Base-by-base conservation (phyloP, 2,797 vertebrate species). In the Alca torda region DNA sequence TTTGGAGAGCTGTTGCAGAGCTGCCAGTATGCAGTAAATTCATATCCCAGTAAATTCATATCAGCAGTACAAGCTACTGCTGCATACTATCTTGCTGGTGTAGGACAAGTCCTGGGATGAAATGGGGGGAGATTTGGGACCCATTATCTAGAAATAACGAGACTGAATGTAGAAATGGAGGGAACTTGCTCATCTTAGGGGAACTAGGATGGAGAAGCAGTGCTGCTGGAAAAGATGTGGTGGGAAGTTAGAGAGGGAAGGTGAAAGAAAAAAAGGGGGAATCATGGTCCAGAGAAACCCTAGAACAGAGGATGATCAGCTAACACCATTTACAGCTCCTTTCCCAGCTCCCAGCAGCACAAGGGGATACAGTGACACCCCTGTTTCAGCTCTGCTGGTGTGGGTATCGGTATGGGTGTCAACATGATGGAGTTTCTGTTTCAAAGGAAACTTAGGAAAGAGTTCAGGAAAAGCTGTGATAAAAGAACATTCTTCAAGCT, bases 401-500 rank as follows among this genome's bases (percentile, higher is more conserved):
- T 24, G 39, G n/a, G 4, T 45, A 7, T 75, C 78, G 46, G 13
- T 64, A 1, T 50, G 43, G n/a, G 43, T 76, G 56, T 67, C 88
- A 87, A 28, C 39, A 7, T n/a, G 78, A 41, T 28, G 20, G 51
- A 92, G 54, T 77, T 89, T 76, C 63, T 89, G 57, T 87, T 92
- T 94, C 23, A 33, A 87, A 83, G 87, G 50, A 88, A 78, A 68
- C 16, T 33, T 57, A 77, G 41, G 35, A 77, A 82, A 53, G 31
- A 87, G 64, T 43, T 89, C 68, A 74, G 77, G 82, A 77, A 89
- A 82, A 91, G n/a, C 68, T 80, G 35, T 89, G 53, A 35, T 70
- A 19, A 87, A 96, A 94, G 51, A 26, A 59, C 15, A 48, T 89
- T 85, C 70, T 85, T 89, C 72, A 73, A 56, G 45, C 45, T 93